A percentile compares a stretch with the other conserved stretches of the same genome.
phyloP scores from a whole-genome alignment of 2,888 invertebrate genomes.

The Oscheius sp. region DNA sequence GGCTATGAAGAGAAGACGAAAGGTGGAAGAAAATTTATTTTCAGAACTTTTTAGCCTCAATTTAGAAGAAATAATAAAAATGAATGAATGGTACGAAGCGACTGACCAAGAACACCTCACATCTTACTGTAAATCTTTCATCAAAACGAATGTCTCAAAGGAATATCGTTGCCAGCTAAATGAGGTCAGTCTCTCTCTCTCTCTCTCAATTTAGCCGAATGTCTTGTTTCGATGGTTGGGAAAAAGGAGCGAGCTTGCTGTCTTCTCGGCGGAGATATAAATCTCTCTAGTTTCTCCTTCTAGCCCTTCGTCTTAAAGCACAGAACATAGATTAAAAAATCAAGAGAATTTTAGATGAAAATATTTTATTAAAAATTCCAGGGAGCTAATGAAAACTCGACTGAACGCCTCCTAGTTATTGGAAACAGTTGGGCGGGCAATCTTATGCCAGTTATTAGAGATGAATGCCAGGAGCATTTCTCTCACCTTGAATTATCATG shows the following conservation, averaged over 20 bases:
- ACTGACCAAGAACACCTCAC: neutral
- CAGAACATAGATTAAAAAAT: too few relatives aligned
- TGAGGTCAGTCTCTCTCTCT: neutral
- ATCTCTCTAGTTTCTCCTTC: too few relatives aligned
- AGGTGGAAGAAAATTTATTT: neutral
- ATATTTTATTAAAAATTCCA: too few relatives aligned
- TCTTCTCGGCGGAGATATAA: too few relatives aligned
- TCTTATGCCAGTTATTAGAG: neutral
- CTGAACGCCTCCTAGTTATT: neutral
- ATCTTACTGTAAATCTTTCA: neutral
- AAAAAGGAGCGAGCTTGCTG: too few relatives aligned
- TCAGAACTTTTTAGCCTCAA: neutral
- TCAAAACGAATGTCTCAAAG: neutral
- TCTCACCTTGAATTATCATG: neutral
- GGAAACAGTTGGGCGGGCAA: conserved; percentile 6
- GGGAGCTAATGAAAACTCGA: neutral
- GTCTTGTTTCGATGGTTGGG: too few relatives aligned
- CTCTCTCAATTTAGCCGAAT: neutral
- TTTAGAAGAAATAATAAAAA: neutral
- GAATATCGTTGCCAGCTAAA: neutral
- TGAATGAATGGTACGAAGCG: neutral
- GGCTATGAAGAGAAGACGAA: neutral
- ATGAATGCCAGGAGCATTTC: neutral
- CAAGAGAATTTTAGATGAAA: too few relatives aligned
- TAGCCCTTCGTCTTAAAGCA: too few relatives aligned